Evolutionary conservation across 2,888 invertebrate species (phyloP), one percentile per base, ranked within the genome.

Genomic region (Drosophila austrosaltans): DNA sequence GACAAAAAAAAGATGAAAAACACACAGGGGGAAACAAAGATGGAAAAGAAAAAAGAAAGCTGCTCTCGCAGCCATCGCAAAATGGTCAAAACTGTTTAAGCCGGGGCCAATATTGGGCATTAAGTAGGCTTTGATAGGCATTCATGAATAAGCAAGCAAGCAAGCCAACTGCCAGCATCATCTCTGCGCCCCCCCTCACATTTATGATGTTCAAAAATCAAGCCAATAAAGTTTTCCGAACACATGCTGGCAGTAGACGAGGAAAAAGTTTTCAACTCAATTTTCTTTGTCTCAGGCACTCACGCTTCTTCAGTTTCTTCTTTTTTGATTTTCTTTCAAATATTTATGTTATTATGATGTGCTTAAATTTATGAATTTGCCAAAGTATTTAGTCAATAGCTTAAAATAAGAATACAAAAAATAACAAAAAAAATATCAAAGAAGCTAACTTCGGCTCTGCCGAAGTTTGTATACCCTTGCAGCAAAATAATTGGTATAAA

Each of bases 311-410:
- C 16, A 36, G 10, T 69, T 68, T 63, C 67, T 22, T 12, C 66
- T 53, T 64, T 72, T 66, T 7, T 28, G 36, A 36, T 53, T 64
- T 25, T 77, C 71, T 76, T 82, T 84, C 70, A 87, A 84, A 87
- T 84, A 84, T 84, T 84, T 87, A 84, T 81, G 82, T 71, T 75
- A 77, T 82, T 75, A 80, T 71, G 80, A 75, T 77, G 72, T 75
- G 82, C 81, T 79, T 76, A 75, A 84, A 87, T 84, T 84, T 84
- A 87, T 85, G 87, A 85, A 87, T 85, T 85, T 82, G 79, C 73
- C 81, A 79, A 85, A 87, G 85, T 87, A 85, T 87, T 85, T 85
- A 85, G 87, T 85, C 87, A 82, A 85, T 87, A 85, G 84, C 87
- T 79, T 75, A 73, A 73, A 73, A 75, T 63, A 71, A 5, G 64